A percentile compares a stretch with the other conserved stretches of the same genome.
phyloP scores from a whole-genome alignment of 2,888 invertebrate genomes.

The Carterocephalus palaemon region DNA sequence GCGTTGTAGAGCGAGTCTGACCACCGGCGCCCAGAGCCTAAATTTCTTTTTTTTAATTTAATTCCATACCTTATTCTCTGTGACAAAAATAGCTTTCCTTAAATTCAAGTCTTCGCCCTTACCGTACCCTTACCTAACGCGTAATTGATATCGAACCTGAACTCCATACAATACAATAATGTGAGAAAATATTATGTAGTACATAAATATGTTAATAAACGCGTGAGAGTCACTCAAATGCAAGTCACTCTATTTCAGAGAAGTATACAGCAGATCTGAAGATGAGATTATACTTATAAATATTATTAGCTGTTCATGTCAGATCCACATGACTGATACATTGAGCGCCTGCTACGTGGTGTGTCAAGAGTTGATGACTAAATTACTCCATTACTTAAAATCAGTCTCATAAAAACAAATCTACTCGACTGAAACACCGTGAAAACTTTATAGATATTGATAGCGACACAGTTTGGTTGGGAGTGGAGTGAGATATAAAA shows the following conservation, averaged over 20 bases:
- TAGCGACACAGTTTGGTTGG: constrained; percentile 2
- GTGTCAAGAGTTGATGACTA: constrained; percentile 40
- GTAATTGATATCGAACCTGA: constrained; percentile 51
- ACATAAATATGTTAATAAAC: too few species aligned
- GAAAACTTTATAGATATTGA: constrained; percentile 10
- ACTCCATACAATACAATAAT: constrained; percentile 43
- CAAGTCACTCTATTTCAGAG: too few species aligned
- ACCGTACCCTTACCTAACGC: constrained; percentile 50
- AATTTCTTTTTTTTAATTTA: constrained; percentile 35
- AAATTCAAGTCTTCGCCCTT: constrained; percentile 52
- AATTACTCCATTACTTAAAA: constrained; percentile 66
- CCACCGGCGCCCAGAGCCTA: constrained; percentile 69
- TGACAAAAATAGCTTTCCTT: constrained; percentile 76
- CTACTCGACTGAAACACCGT: constrained; percentile 26
- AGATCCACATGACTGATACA: neutral
- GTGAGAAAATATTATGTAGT: neutral
- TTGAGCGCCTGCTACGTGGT: constrained; percentile 1
- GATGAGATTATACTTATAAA: too few species aligned
- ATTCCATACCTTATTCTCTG: constrained; percentile 54
- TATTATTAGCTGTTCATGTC: too few species aligned
- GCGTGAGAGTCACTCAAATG: constrained; percentile 1
- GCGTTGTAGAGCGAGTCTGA: constrained; percentile 42
- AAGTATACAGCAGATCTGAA: neutral
- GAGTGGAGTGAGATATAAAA: constrained; percentile 2
- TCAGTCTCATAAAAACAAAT: constrained; percentile 73